Evolutionary conservation across 2,797 vertebrate genomes (phyloP), one percentile per base, ranked within the genome.

Genomic region (Spinus olivaceus): DNA sequence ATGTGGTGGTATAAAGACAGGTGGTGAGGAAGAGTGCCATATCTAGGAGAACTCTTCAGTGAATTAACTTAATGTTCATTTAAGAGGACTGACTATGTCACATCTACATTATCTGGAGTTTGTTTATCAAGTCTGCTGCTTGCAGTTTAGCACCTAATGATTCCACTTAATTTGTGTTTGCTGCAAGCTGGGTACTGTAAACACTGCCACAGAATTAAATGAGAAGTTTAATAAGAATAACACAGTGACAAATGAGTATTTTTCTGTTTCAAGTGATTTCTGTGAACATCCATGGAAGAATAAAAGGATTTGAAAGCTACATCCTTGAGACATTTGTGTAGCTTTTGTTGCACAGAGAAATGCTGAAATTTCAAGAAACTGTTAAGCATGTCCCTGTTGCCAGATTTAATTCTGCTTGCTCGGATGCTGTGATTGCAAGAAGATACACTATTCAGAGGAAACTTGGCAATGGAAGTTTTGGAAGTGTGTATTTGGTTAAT

Each of bases 381-480:
- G 57, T 87, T 60, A 98, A 97, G 66, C 51, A n/a, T 67, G 73
- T 47, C 46, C n/a, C 44, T 69, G 50, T 85, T 79, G 86, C 93
- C 11, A 33, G 82, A 49, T 72, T 91, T n/a, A 42, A 88, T 81
- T 97, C 95, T 76, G 83, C 86, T 49, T 72, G 50, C 56, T 94
- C 92, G 51, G 66, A 88, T 51, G 64, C 92, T 57, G 50, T 97
- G 94, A 93, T 98, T 74, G 98, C 98, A 39, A 96, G 97, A 95
- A 97, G 98, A 95, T 98, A 98, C 12, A 50, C 74, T 24, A n/a
- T 98, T 86, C 94, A 97, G 44, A 94, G 96, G 83, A 98, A 97
- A 78, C 98, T 98, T 88, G 98, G 98, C 86, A 98, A 93, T 42
- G 98, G 98, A 30, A 98, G 98, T 87, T 98, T 98, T 95, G 98